These are phyloP conservation scores for Gallinago paraguaiae DNA, from an alignment of 2,113 vertebrate genomes.

Conservation along the genomic window DNA sequence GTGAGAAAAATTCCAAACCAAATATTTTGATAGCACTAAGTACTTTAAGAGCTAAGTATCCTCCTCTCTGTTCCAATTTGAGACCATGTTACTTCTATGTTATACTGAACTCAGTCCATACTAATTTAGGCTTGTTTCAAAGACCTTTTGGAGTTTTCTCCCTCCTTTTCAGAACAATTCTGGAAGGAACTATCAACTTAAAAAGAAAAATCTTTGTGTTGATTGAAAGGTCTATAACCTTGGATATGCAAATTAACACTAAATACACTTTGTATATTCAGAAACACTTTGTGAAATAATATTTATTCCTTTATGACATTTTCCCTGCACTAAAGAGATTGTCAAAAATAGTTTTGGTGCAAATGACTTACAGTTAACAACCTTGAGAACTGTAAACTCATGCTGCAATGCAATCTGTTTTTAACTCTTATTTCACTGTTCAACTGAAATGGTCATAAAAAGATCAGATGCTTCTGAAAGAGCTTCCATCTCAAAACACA, in stretches of 20 bases:
- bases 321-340: background rate
- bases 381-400: background rate
- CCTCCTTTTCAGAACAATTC: background rate
- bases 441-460: background rate
- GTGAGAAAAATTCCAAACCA: background rate
- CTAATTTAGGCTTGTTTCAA: background rate
- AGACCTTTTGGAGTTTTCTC: background rate
- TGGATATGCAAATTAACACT: background rate
- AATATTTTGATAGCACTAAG: background rate
- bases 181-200: background rate
- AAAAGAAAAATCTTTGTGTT: background rate
- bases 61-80: background rate
- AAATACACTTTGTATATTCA: background rate
- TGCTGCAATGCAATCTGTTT: background rate
- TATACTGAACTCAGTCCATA: background rate
- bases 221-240: background rate
- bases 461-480: background rate
- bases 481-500: background rate
- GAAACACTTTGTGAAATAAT: background rate
- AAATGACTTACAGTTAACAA: background rate
- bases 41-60: background rate
- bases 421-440: background rate
- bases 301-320: background rate
- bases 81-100: background rate
- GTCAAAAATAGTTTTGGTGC: background rate